Base-by-base conservation (phyloP, 2,888 invertebrate species). In the Orthonychiurus folsomi region DNA sequence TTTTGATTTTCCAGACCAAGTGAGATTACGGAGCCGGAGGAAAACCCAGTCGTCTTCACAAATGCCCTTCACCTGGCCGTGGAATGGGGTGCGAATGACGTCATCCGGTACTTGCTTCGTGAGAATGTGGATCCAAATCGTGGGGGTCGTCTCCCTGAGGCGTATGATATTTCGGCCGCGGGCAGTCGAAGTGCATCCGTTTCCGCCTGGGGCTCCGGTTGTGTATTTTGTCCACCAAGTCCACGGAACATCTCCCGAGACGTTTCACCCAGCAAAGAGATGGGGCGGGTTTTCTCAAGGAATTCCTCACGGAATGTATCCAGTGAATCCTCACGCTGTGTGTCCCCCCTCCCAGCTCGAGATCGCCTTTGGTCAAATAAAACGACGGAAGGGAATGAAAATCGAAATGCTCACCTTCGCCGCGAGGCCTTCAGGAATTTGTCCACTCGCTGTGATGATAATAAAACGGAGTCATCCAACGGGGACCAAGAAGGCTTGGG, bases 61-160 rank as follows among this genome's bases (percentile, higher is more conserved):
- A 81, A 80, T 73, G 81, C 82, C 50, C 76, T 83, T 24, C 83
- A 83, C 75, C 75, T 81, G 70, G 82, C 83, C n/a, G 80, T 84
- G 57, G 81, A 81, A 66, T 79, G 81, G 74, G 80, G 80, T 58
- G 79, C 83, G 21, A 75, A 80, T 47, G 82, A 82, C 68, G 81
- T 81, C 20, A 77, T 80, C 2, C 75, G 79, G 37, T 76, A 82
- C 26, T 76, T 84, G 52, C 79, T 84, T 55, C 80, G 80, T 65
- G 79, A 79, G 73, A 80, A 80, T 47, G 77, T 82, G 60, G 82
- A 83, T 70, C 82, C 83, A 1, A 83, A 83, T 74, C 78, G 80
- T 63, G 79, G 80, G 1, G 81, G 80, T 0, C 71, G 76, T 20
- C 70, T 75, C 15, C 74, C 73, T 48, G 73, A 69, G 50, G 71